Evolutionary conservation across 2,888 invertebrate species (phyloP).

Genomic region (Thereva nobilitata): DNA sequence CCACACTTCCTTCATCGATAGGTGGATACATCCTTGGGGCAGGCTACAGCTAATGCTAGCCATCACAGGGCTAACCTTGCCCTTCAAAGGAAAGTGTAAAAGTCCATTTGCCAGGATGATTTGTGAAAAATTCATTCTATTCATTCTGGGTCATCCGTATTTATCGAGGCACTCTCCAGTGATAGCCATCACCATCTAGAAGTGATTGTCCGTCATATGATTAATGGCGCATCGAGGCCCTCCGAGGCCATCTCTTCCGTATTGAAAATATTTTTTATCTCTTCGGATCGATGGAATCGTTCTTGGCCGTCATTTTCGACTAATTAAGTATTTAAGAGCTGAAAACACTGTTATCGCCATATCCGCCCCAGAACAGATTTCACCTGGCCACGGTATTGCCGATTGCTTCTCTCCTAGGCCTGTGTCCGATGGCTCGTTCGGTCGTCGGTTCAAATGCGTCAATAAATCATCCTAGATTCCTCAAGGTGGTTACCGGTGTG

Average conservation of each 20-base stretch:
- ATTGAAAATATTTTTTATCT: conserved; percentile 16
- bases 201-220: conserved; percentile 23
- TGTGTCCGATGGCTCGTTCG: too few relatives aligned
- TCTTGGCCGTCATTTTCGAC: not conserved
- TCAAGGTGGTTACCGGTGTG: too few relatives aligned
- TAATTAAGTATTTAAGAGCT: conserved; percentile 28
- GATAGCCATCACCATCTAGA: conserved; percentile 1
- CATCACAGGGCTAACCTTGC: too few relatives aligned
- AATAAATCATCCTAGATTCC: too few relatives aligned
- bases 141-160: conserved; percentile 5
- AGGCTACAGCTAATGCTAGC: too few relatives aligned
- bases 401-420: too few relatives aligned
- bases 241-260: not conserved
- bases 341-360: conserved; percentile 6
- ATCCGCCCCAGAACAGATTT: not conserved
- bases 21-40: too few relatives aligned
- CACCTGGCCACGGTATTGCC: not conserved
- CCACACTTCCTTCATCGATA: too few relatives aligned
- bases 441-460: too few relatives aligned
- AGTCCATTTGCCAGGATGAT: conserved; percentile 7
- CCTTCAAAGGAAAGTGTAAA: too few relatives aligned
- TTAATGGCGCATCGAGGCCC: conserved; percentile 14
- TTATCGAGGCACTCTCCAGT: not conserved
- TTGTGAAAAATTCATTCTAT: not conserved
- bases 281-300: not conserved